Conservation (phyloP, 2,888 invertebrate species). For the Sturmia bella region DNA sequence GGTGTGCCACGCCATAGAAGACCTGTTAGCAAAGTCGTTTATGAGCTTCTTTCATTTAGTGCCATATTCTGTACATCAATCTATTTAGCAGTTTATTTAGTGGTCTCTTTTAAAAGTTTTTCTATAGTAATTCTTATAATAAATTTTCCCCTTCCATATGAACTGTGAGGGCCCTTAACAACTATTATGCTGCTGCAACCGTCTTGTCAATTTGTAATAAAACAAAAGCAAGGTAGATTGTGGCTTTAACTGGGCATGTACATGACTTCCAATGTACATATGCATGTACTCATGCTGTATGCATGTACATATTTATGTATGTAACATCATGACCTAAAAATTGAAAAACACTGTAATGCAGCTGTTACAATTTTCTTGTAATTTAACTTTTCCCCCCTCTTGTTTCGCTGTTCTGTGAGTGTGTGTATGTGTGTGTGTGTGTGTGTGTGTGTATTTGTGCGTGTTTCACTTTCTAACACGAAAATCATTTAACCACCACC, state of each 20-base stretch:
- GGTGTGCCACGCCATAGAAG: too few relatives aligned
- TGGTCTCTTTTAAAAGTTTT: too few relatives aligned
- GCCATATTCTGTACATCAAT: too few relatives aligned
- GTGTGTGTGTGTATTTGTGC: background rate
- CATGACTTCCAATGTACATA: background rate
- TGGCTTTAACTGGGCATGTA: conserved; percentile 25
- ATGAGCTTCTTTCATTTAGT: too few relatives aligned
- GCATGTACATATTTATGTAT: conserved; percentile 1
- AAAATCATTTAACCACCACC: conserved; percentile 39
- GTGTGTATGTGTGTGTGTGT: too few relatives aligned
- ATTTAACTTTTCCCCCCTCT: conserved; percentile 14
- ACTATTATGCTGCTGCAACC: conserved; percentile 29
- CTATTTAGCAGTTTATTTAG: too few relatives aligned
- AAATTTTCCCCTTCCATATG: background rate
- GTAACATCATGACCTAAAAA: conserved; percentile 59
- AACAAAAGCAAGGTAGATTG: conserved; percentile 62
- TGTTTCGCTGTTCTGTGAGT: background rate
- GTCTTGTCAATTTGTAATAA: conserved; percentile 46
- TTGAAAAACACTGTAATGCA: conserved; percentile 66
- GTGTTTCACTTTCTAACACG: conserved; percentile 51
- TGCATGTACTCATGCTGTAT: background rate
- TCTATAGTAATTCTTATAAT: too few relatives aligned
- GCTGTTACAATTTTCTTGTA: conserved; percentile 62
- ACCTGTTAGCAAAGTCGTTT: too few relatives aligned
- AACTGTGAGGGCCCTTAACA: conserved; percentile 41